These are phyloP conservation scores for Neodiprion virginianus DNA, from an alignment of 1,140 invertebrate genomes.

Conservation along the genomic window DNA sequence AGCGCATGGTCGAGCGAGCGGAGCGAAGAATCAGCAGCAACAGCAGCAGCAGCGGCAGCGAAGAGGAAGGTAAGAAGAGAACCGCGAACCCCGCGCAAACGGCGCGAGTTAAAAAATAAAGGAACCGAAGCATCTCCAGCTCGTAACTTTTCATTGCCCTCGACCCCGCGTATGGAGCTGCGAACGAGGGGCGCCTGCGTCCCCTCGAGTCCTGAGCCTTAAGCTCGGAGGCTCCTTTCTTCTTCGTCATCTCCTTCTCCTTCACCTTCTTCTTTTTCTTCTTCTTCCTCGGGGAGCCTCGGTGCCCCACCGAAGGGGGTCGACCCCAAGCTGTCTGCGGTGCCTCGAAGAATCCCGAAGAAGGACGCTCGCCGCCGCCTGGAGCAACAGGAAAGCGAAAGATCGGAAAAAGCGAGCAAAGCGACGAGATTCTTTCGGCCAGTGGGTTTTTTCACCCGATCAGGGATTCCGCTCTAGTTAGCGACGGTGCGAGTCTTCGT, in stretches of 20 bases:
- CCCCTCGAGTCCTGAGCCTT: too few relatives aligned
- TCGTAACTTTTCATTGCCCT: neutral
- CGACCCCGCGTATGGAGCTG: too few relatives aligned
- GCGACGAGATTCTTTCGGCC: too few relatives aligned
- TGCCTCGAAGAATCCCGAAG: too few relatives aligned
- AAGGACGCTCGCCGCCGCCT: too few relatives aligned
- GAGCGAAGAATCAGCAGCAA: neutral
- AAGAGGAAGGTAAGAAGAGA: neutral
- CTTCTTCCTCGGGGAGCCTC: slow-evolving; percentile 16
- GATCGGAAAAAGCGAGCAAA: too few relatives aligned
- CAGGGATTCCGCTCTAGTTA: too few relatives aligned
- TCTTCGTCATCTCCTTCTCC: slow-evolving; percentile 11
- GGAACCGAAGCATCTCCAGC: neutral
- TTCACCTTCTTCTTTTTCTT: slow-evolving; percentile 16
- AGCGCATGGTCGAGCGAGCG: slow-evolving; percentile 16
- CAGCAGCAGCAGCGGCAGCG: neutral
- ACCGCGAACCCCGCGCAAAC: neutral
- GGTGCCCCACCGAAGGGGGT: slow-evolving; percentile 3
- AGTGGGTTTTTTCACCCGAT: too few relatives aligned
- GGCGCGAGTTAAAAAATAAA: neutral
- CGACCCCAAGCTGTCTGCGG: too few relatives aligned
- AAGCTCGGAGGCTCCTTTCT: neutral
- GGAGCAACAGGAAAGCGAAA: too few relatives aligned
- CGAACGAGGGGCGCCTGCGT: too few relatives aligned
- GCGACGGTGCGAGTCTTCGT: too few relatives aligned